Evolutionary conservation across 35 echinoderm and acorn worm genomes (phyloP).

Genomic region (Apostichopus californicus): DNA sequence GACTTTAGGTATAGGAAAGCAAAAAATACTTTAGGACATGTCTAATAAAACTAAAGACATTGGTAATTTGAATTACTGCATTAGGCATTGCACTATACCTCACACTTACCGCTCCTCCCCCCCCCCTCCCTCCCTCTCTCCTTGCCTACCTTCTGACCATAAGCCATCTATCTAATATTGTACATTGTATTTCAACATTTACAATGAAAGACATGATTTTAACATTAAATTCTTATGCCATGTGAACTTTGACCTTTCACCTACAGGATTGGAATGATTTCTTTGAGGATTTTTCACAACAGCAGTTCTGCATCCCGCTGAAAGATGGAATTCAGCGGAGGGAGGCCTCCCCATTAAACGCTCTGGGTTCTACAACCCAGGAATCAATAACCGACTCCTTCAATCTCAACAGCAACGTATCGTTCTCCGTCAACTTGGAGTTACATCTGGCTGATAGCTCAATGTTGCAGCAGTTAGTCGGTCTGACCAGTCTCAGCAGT

Average conservation of each 20-base stretch:
- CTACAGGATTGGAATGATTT: conserved; percentile 56
- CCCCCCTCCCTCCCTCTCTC: no score
- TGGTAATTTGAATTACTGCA: no score
- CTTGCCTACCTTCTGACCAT: no score
- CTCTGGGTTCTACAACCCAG: conserved; percentile 14
- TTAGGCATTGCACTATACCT: no score
- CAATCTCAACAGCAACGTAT: conserved; percentile 7
- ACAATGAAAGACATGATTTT: no score
- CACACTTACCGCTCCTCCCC: no score
- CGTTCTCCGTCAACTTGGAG: background rate
- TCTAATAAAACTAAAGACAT: no score
- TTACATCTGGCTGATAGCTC: background rate
- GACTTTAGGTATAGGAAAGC: no score
- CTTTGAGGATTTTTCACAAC: conserved; percentile 33
- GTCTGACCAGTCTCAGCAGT: conserved; percentile 21
- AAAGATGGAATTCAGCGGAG: background rate
- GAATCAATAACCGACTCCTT: background rate
- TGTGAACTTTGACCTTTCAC: background rate
- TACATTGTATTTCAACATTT: no score
- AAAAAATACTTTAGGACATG: no score
- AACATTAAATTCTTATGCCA: no score
- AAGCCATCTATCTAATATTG: no score
- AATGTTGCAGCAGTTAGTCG: background rate
- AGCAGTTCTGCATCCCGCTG: conserved; percentile 27
- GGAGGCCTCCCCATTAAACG: background rate